Percentiles rank a stretch among this genome's conserved stretches.
Conservation (phyloP, 1,140 invertebrate species). For the Drosophila teissieri region DNA sequence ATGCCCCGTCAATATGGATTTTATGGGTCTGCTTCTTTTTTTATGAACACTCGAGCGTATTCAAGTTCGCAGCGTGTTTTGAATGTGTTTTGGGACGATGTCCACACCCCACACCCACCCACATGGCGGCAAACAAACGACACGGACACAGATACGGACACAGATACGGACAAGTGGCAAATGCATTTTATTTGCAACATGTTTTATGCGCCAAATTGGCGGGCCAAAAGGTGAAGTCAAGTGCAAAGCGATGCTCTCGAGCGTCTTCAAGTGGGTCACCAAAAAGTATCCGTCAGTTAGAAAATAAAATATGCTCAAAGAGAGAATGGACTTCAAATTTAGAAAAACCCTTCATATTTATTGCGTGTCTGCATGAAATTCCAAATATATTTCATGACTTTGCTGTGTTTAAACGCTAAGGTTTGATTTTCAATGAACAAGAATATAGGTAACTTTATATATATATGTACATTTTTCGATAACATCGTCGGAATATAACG, state of each 20-base stretch:
- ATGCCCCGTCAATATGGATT: constrained; percentile 60
- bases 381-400: too few relatives aligned
- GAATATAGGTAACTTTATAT: neutral
- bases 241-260: constrained; percentile 33
- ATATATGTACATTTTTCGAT: neutral
- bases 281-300: constrained; percentile 8
- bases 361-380: neutral
- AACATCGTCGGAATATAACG: neutral
- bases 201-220: constrained; percentile 38
- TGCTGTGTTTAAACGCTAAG: neutral
- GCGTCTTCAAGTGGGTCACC: constrained; percentile 38
- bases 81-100: constrained; percentile 55
- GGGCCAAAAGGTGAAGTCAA: constrained; percentile 55
- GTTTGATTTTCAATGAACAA: neutral
- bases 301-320: constrained; percentile 7
- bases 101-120: neutral
- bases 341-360: neutral
- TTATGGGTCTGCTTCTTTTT: constrained; percentile 56
- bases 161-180: constrained; percentile 48
- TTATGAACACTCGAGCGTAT: constrained; percentile 75
- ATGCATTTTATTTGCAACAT: constrained; percentile 76
- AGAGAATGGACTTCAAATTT: neutral
- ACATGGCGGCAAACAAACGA: constrained; percentile 12
- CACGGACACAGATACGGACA: constrained; percentile 34
- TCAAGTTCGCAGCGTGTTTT: constrained; percentile 76